A percentile compares a stretch with the other conserved stretches of the same genome.
Conservation (phyloP, 2,888 invertebrate genomes). For the Steinernema carpocapsae region DNA sequence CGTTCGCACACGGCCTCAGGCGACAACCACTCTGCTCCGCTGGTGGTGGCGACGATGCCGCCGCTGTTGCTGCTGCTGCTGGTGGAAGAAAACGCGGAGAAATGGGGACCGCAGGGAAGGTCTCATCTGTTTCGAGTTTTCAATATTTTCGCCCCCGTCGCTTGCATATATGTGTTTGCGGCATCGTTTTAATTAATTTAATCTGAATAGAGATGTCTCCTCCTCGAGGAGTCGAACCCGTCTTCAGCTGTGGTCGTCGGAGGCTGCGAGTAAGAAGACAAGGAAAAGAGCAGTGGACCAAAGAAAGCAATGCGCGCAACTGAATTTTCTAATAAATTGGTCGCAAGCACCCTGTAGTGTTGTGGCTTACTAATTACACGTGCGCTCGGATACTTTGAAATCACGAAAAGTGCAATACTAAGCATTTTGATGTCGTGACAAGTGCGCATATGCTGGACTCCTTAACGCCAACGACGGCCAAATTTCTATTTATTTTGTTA, state of each 20-base stretch:
- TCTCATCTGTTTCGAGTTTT: conserved; percentile 32
- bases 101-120: not conserved
- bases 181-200: conserved; percentile 31
- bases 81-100: conserved; percentile 1
- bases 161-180: conserved; percentile 26
- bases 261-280: no score
- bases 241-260: no score
- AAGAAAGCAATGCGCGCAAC: no score
- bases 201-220: conserved; percentile 9
- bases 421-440: not conserved
- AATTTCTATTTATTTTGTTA: not conserved
- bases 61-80: not conserved
- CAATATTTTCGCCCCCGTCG: conserved; percentile 12
- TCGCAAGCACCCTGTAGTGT: not conserved
- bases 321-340: no score
- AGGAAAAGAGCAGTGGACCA: no score
- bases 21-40: conserved; percentile 18
- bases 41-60: not conserved
- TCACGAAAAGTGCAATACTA: not conserved
- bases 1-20: not conserved
- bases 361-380: conserved; percentile 11
- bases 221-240: no score
- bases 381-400: not conserved
- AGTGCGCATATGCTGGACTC: not conserved
- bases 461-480: not conserved